Evolutionary conservation across 2,113 vertebrate species (phyloP), one percentile per base, ranked within the genome.

Genomic region (Psittacula cyanocephala): DNA sequence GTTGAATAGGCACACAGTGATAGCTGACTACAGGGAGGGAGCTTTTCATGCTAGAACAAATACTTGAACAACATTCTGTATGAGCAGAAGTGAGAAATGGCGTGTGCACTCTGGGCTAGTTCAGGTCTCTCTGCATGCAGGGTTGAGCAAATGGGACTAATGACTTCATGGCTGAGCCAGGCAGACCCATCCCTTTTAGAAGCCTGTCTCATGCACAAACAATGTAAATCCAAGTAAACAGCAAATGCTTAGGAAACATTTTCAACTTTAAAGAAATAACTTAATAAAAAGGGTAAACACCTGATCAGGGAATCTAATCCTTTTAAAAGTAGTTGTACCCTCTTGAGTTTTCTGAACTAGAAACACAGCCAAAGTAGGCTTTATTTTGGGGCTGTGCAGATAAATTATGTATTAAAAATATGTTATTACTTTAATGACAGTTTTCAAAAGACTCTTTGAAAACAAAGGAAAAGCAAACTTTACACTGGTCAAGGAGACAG

Each of bases 331-430:
- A 53, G 39, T 55, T 63, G 63, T 68, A 37, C 44, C 24, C 81
- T 83, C 81, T 81, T 0, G 33, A 87, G 53, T 75, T 87, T 90
- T 81, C 57, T 62, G 74, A 82, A 83, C 55, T 82, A 85, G 62
- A 89, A 96, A 79, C 6, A 6, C 3, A 62, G n/a, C 64, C 52
- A 57, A 77, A 68, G n/a, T 63, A 91, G 62, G 18, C 55, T 93
- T 75, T 93, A 47, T 68, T 89, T 83, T 57, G 43, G 86, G 57
- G 63, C 27, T 94, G 49, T 87, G 89, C 70, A 69, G 69, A 78
- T 84, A 87, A 95, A 79, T 91, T 82, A 93, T 89, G 67, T 85
- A 94, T 88, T 95, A 82, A 87, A 92, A 86, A 91, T 41, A 84
- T 88, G 55, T 43, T 92, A 79, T 89, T 88, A 93, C 67, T 92